Percentiles rank a stretch among this genome's conserved stretches.
These are phyloP conservation scores for Amphimallon solstitiale DNA, from an alignment of 2,888 invertebrate genomes.

Conservation along the genomic window DNA sequence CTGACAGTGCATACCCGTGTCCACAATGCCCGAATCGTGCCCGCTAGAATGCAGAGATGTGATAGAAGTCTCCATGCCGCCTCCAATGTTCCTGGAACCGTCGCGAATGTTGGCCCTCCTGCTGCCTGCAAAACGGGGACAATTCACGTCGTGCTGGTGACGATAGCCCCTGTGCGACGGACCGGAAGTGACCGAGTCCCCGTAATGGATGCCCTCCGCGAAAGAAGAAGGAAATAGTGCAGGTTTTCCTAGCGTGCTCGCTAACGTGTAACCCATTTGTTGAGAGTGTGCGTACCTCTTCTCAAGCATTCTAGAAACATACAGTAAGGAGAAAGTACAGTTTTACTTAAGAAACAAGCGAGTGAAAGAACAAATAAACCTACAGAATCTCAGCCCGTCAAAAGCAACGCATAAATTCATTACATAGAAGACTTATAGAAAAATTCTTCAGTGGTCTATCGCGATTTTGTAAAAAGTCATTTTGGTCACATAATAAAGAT, in stretches of 20 bases:
- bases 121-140: conserved; percentile 52
- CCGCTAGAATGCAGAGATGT: conserved; percentile 85
- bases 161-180: conserved; percentile 48
- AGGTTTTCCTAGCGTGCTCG: conserved; percentile 60
- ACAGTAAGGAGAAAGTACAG: conserved; percentile 40
- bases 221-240: conserved; percentile 62
- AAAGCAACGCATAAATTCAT: no score
- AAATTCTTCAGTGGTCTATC: no score
- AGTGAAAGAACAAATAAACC: no score
- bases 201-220: conserved; percentile 61
- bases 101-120: conserved; percentile 42
- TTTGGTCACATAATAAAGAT: no score
- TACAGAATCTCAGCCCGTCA: no score
- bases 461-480: no score
- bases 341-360: conserved; percentile 10
- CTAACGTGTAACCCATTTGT: conserved; percentile 57
- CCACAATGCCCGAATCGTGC: conserved; percentile 82
- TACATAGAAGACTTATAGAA: no score
- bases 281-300: conserved; percentile 55
- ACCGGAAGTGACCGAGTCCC: conserved; percentile 59
- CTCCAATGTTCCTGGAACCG: conserved; percentile 53
- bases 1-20: conserved; percentile 67
- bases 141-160: conserved; percentile 54
- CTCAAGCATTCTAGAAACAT: conserved; percentile 52
- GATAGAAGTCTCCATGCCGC: conserved; percentile 75